phyloP scores from a whole-genome alignment of 2,113 vertebrate genomes.

The Emberiza fucata region DNA sequence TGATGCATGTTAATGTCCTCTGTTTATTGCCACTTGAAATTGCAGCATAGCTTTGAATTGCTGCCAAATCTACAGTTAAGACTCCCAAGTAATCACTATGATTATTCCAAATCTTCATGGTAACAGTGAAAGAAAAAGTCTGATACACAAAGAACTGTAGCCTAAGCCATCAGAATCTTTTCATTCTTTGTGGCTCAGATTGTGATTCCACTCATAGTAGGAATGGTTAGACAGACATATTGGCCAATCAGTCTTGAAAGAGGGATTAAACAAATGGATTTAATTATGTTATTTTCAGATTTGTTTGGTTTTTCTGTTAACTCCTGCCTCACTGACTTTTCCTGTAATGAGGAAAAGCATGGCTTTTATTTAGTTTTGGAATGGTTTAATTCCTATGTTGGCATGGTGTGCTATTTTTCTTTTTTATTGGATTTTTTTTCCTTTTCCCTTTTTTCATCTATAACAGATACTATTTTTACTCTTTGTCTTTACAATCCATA shows the following conservation, averaged over 20 bases:
- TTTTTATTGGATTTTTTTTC: not conserved
- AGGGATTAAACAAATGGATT: not conserved
- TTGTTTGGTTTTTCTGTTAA: conserved; percentile 6
- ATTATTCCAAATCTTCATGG: conserved; percentile 48
- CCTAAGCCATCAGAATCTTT: not conserved
- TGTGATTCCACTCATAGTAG: not conserved
- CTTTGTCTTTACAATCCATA: not conserved
- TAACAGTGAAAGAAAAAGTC: not conserved
- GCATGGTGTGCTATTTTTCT: not conserved
- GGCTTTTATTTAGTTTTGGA: not conserved
- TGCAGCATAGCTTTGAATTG: conserved; percentile 44
- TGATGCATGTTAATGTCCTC: conserved; percentile 43
- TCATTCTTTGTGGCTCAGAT: not conserved
- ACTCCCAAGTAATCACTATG: conserved; percentile 45
- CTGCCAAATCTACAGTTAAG: conserved; percentile 46
- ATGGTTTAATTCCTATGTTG: not conserved
- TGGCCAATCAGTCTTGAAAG: not conserved
- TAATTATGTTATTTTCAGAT: not conserved
- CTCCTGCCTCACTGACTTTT: not conserved
- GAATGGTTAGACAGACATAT: not conserved
- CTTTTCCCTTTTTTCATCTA: not conserved
- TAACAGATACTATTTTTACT: not conserved
- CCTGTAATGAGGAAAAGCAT: not conserved
- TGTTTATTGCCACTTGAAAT: conserved; percentile 59
- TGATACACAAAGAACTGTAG: not conserved